These are phyloP conservation scores for Zonitis immaculata DNA, from an alignment of 2,888 invertebrate genomes.

Conservation along the genomic window DNA sequence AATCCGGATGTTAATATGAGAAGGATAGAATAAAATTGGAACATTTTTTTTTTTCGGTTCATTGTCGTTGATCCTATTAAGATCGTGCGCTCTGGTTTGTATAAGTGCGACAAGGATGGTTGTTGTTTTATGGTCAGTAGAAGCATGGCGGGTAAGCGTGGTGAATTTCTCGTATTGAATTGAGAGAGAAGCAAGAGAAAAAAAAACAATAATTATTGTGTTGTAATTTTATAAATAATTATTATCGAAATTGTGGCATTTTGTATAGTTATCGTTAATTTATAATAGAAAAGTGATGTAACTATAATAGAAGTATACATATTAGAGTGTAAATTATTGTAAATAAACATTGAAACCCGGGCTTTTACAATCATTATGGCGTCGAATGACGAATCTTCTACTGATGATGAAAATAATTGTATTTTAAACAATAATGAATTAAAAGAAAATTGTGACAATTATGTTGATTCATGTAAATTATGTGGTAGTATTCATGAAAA, in stretches of 20 bases:
- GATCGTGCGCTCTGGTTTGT: neutral
- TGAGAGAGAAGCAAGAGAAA: neutral
- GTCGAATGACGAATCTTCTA: conserved; percentile 38
- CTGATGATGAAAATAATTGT: conserved; percentile 37
- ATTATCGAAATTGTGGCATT: conserved; percentile 2
- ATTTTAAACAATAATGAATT: conserved; percentile 21
- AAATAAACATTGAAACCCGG: conserved; percentile 25
- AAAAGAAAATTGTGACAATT: neutral
- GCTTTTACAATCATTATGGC: conserved; percentile 36
- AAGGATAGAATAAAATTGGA: neutral
- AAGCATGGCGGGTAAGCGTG: conserved; percentile 41
- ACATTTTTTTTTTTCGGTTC: neutral
- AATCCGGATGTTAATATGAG: no score
- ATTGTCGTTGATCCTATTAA: neutral
- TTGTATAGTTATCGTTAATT: no score
- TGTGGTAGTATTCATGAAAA: conserved; percentile 10
- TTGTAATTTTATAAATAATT: conserved; percentile 26
- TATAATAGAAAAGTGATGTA: no score
- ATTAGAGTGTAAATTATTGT: conserved; percentile 10
- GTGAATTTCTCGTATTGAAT: conserved; percentile 30
- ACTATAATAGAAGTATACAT: no score
- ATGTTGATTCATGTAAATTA: conserved; percentile 2
- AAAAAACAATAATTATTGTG: conserved; percentile 9
- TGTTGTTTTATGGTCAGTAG: conserved; percentile 30
- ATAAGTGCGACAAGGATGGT: conserved; percentile 6